Base-by-base conservation (phyloP, 1,140 invertebrate genomes). In the Holotrichia oblita region DNA sequence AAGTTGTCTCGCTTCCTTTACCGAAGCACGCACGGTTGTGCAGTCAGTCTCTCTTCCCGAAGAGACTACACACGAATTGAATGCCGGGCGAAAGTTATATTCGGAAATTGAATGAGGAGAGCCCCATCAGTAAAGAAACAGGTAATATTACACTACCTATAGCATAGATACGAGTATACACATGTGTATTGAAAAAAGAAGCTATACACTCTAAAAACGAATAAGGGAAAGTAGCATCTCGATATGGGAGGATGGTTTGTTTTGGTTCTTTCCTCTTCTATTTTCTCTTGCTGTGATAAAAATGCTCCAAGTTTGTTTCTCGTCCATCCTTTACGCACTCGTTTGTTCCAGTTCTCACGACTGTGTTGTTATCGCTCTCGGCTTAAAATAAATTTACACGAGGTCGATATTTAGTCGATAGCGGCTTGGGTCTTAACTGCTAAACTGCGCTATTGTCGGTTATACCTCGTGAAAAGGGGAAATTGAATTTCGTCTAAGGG, bases 301-400 rank as follows among this genome's bases (percentile, higher is more conserved):
- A 17, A 17, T 17, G 14, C 48, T 2, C 17, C 12, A 14, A 17
- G 17, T 55, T 44, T 44, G 14, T 7, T 34, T 34, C 4, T 34
- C 42, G 0, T 44, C 42, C 42, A 14, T 55, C 17, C 48, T 55
- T 55, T 17, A 17, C 48, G 48, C 48, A n/a, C 48, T 55, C 48
- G 48, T 17, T 3, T 44, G 48, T 55, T 55, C 27, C 27, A 34
- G 27, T 34, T 34, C 27, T 34, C 27, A 34, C 27, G 27, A 17
- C 14, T 55, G 6, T 55, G 48, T 55, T 55, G n/a, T 55, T 55
- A 55, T 55, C 48, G 48, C n/a, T 6, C 48, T 55, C 27, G 17
- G 48, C 48, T 55, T 55, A 55, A 55, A 55, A 55, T 55, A 55
- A 55, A 55, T 55, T 55, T 55, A 55, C 48, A 55, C 48, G 48